These are phyloP conservation scores for Zeus faber DNA, from an alignment of 2,113 vertebrate species.

Conservation along the genomic window DNA sequence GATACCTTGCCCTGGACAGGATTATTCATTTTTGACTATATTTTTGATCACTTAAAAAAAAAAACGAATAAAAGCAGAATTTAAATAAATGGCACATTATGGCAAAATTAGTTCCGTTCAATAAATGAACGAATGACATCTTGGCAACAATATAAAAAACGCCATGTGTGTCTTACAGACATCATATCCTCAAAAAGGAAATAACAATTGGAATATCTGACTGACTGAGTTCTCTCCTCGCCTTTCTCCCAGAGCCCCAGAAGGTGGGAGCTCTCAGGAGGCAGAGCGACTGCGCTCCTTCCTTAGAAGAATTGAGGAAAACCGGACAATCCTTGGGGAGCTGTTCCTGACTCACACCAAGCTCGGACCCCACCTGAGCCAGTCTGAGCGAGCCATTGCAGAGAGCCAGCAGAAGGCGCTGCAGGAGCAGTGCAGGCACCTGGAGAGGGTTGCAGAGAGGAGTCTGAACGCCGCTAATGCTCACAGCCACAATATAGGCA, in stretches of 20 bases:
- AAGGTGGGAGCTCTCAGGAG: constrained; percentile 71
- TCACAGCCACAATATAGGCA: constrained; percentile 57
- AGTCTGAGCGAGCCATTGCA: constrained; percentile 69
- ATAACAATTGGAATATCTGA: no score
- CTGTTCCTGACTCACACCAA: constrained; percentile 66
- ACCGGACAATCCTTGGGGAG: constrained; percentile 69
- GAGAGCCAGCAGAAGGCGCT: constrained; percentile 72
- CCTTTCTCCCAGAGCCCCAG: constrained; percentile 51
- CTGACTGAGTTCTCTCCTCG: not conserved
- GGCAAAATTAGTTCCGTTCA: no score
- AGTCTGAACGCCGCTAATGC: constrained; percentile 62
- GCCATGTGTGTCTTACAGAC: no score
- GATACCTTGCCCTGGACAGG: no score
- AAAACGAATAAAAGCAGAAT: no score
- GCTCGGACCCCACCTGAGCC: constrained; percentile 67
- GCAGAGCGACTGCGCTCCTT: constrained; percentile 72
- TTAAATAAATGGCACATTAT: no score
- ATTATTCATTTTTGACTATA: no score
- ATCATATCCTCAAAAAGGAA: no score
- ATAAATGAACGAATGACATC: no score
- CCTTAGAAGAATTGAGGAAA: constrained; percentile 72
- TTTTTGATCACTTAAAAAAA: no score
- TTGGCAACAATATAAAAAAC: no score
- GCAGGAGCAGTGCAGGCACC: constrained; percentile 73
- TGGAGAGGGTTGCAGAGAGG: constrained; percentile 73